Conservation (phyloP, 2,888 invertebrate species). For the Chesias legatella region DNA sequence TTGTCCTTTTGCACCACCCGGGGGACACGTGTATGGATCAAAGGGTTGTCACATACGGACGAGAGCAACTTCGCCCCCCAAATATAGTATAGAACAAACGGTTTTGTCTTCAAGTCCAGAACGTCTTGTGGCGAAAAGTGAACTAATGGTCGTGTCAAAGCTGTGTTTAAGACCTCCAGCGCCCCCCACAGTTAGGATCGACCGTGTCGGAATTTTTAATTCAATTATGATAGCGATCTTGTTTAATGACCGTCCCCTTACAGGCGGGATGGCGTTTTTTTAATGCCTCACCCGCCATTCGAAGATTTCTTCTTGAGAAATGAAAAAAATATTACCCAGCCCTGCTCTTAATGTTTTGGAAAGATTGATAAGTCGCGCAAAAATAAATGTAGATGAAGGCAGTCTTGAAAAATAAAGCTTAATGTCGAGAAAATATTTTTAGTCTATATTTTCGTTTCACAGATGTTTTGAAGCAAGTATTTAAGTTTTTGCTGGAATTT, state of each 20-base stretch:
- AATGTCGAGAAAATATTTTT: no score
- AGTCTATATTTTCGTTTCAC: no score
- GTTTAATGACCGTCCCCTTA: conserved; percentile 72
- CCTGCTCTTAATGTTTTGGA: conserved; percentile 42
- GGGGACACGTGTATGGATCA: no score
- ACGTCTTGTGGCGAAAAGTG: conserved; percentile 1
- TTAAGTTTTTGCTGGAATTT: no score
- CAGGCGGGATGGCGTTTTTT: conserved; percentile 53
- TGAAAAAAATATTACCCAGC: conserved; percentile 28
- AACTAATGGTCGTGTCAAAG: neutral
- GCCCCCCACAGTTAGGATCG: conserved; percentile 46
- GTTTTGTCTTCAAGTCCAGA: no score
- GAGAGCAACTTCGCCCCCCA: no score
- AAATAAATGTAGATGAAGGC: conserved; percentile 24
- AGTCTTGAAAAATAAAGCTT: no score
- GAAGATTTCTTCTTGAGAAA: conserved; percentile 31
- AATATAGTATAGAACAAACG: no score
- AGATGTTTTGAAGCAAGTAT: no score
- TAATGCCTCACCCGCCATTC: conserved; percentile 39
- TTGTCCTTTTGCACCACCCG: no score
- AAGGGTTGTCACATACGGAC: no score
- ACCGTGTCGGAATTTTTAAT: conserved; percentile 79
- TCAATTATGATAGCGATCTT: conserved; percentile 80
- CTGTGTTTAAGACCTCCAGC: conserved; percentile 13
- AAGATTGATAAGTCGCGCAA: conserved; percentile 49